Evolutionary conservation across 2,888 invertebrate genomes (phyloP), one percentile per base, ranked within the genome.

Genomic region (Halictus quadricinctus): DNA sequence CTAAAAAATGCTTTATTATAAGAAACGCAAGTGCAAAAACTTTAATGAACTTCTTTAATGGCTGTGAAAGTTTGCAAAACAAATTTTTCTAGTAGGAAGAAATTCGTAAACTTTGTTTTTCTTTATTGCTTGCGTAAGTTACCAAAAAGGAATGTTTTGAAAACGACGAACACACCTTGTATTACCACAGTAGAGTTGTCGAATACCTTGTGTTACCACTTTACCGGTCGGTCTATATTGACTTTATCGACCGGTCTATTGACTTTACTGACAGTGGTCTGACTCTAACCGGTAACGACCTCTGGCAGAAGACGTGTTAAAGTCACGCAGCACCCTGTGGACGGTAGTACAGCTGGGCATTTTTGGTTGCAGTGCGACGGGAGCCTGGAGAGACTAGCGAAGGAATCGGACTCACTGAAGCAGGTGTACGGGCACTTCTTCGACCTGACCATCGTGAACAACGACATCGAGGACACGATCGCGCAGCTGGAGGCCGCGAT

Each of bases 381-480:
- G 82, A 99, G 99, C 92, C 95, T 99, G 93, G 99, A 99, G 95
- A 96, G 99, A 81, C 95, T 99, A 89, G 98, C 98, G 48, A 98
- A 98, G 92, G 99, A 99, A 95, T 99, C 99, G 76, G 99, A 99
- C 92, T 97, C 99, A 95, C 96, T 99, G 87, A 97, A 98, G 60
- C 98, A 98, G 94, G 98, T 99, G 21, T 99, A 99, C 95, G 99
- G 99, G 72, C 99, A 99, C 95, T 98, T 98, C 95, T 99, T 99
- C 96, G 99, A 99, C 95, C 96, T 99, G 95, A 98, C 97, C 91
- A 99, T 99, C 93, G 98, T 99, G 88, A 99, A 99, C 96, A 99
- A 99, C 95, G 99, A 99, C 95, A 99, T 99, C 88, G 99, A 99
- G 95, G 99, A 99, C 95, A 99, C 99, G 64, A 99, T 99, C 93